A percentile compares a stretch with the other conserved stretches of the same genome.
Conservation (phyloP, 2,113 vertebrate species). For the Orycteropus afer region DNA sequence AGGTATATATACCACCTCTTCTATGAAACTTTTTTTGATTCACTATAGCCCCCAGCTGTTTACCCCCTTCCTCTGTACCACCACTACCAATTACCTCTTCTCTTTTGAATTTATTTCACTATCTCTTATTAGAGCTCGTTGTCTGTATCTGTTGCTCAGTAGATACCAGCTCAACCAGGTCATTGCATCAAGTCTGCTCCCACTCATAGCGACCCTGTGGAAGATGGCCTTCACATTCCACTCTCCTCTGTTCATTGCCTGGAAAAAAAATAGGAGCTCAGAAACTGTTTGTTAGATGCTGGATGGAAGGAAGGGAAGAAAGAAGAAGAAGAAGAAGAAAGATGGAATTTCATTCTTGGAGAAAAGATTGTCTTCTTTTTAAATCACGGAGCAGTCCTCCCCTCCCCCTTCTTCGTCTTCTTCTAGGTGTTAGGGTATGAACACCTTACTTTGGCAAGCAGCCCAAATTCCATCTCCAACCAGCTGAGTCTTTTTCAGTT, state of each 20-base stretch:
- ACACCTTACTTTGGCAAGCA: conserved; percentile 52
- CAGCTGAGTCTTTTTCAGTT: conserved; percentile 27
- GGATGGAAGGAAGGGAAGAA: neutral
- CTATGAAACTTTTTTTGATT: neutral
- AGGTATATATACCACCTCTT: neutral
- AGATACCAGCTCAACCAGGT: neutral
- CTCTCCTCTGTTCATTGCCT: neutral
- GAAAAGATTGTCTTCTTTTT: neutral
- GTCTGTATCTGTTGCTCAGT: neutral
- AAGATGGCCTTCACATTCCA: neutral
- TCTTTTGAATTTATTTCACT: neutral
- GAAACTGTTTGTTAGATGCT: neutral
- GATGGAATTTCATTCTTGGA: neutral
- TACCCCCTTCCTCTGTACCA: neutral
- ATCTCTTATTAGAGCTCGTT: neutral
- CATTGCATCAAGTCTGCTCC: neutral
- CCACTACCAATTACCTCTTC: neutral
- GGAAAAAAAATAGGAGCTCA: neutral
- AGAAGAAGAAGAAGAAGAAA: neutral
- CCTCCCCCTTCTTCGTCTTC: too few species aligned
- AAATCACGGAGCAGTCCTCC: neutral
- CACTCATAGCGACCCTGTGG: neutral
- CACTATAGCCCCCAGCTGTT: too few species aligned
- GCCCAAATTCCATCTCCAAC: conserved; percentile 47
- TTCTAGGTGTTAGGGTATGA: neutral